Evolutionary conservation across 2,113 vertebrate species (phyloP), one percentile per base, ranked within the genome.

Genomic region (Heterotilapia buettikoferi): DNA sequence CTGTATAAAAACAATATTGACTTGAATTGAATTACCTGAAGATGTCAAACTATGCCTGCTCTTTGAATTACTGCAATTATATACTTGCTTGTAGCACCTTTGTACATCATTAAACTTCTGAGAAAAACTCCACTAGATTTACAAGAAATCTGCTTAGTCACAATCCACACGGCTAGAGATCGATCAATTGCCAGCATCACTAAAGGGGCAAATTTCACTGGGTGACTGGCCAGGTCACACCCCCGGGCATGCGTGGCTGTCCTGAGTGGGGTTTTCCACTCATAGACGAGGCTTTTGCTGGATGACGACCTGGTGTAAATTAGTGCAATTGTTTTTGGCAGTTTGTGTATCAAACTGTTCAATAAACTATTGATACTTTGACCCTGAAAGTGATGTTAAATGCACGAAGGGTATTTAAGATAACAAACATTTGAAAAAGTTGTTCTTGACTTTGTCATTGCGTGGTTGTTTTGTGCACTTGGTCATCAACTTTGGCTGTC

Each of bases 151-250:
- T 45, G 21, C 21, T 29, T 3, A 14, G 14, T 45, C 40, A 29
- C 68, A 29, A 45, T 73, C 38, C 21, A 26, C 13, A 16, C 3
- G 1, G 36, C 21, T 73, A 0, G 1, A 45, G 38, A 73, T 16
- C 3, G 40, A 45, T 45, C 13, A 10, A 2, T 45, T 26, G 8
- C 0, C 68, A 0, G 4, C n/a, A 26, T 73, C 66, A 45, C 38
- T 16, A 24, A 45, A 26, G 0, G 2, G 13, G 40, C 40, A 73
- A 18, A 73, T 26, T 45, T 73, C 68, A 73, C 38, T 18, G 40
- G 40, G 0, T 26, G 40, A 26, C 38, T 45, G 68, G 0, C 0
- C 0, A 6, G 21, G 68, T 45, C 68, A 26, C 68, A 73, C 21
- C 38, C 38, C 8, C 1, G 9, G 68, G 68, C 1, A 26, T 1